These are phyloP conservation scores for Mamestra brassicae DNA, from an alignment of 2,888 invertebrate species.

Conservation along the genomic window DNA sequence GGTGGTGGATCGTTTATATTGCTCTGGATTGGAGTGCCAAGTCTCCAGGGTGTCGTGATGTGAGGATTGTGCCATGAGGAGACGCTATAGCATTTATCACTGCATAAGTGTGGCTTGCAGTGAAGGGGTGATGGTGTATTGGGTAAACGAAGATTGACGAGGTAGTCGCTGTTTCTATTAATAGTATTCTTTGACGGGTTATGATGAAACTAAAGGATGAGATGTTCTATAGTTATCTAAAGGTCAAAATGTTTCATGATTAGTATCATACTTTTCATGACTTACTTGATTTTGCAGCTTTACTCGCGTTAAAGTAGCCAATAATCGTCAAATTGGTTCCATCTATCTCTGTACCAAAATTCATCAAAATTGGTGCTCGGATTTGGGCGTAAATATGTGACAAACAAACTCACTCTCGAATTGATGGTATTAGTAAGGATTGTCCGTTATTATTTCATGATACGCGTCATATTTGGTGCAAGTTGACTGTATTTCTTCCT, in stretches of 20 bases:
- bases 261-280: neutral
- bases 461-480: no score
- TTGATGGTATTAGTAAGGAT: no score
- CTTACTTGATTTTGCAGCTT: no score
- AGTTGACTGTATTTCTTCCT: no score
- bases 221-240: neutral
- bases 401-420: no score
- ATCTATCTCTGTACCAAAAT: no score
- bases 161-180: neutral
- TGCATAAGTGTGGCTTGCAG: neutral
- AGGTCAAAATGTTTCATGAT: neutral
- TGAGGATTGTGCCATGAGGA: neutral
- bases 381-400: no score
- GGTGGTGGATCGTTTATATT: slow-evolving; percentile 26
- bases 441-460: no score
- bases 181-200: neutral
- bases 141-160: neutral
- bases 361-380: no score
- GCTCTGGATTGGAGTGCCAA: slow-evolving; percentile 10
- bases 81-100: slow-evolving; percentile 16
- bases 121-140: neutral
- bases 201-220: neutral
- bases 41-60: slow-evolving; percentile 38
- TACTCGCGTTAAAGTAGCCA: no score
- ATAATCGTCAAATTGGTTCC: no score